Evolutionary conservation across 2,888 invertebrate genomes (phyloP).

Genomic region (Lathronympha strigana): DNA sequence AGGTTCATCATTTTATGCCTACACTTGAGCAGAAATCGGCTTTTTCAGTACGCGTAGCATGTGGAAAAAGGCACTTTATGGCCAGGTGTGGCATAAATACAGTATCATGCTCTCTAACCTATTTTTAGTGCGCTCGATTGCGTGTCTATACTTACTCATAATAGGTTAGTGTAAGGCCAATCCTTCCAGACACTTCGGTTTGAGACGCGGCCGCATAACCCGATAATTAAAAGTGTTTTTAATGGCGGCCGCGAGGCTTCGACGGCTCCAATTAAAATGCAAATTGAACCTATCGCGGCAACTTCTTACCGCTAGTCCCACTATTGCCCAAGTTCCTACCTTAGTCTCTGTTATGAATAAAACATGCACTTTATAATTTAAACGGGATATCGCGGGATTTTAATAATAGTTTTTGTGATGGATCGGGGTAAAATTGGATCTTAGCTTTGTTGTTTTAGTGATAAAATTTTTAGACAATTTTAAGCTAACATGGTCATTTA

Average conservation of each 20-base stretch:
- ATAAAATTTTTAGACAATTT: no score
- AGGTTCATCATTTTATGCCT: no score
- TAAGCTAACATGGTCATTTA: no score
- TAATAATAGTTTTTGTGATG: conserved; percentile 31
- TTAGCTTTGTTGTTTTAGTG: no score
- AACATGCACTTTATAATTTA: conserved; percentile 40
- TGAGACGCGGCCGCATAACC: conserved; percentile 24
- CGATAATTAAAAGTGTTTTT: conserved; percentile 48
- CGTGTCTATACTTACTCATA: not conserved
- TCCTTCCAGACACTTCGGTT: conserved; percentile 22
- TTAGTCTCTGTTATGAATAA: conserved; percentile 41
- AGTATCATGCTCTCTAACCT: no score
- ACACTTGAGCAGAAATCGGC: no score
- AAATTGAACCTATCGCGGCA: conserved; percentile 43
- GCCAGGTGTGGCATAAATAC: no score
- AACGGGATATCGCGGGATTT: conserved; percentile 20
- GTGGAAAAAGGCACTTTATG: no score
- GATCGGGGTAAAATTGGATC: conserved; percentile 23
- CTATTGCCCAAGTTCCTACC: conserved; percentile 39
- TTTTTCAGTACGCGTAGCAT: no score
- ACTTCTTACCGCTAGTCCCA: conserved; percentile 41
- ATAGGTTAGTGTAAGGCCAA: not conserved
- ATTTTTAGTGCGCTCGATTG: no score
- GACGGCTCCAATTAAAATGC: conserved; percentile 47
- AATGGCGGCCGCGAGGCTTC: conserved; percentile 44